phyloP scores from a whole-genome alignment of 1,140 invertebrate species.

The Venturia canescens region DNA sequence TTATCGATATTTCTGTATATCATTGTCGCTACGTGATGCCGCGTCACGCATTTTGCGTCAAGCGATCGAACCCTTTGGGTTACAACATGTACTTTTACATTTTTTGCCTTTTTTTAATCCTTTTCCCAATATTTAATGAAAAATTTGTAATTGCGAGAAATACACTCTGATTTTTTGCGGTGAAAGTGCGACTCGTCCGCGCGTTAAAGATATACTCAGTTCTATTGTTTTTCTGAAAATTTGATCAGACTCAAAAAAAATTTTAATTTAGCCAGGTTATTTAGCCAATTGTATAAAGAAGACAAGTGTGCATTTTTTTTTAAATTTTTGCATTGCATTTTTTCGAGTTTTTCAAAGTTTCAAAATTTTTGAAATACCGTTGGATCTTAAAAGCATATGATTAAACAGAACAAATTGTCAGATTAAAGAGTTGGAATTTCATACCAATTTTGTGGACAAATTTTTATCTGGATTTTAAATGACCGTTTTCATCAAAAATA shows the following conservation, averaged over 20 bases:
- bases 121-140: not conserved
- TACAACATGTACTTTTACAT: too few species aligned
- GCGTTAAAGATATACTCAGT: constrained; percentile 18
- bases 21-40: too few species aligned
- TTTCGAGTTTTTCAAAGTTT: constrained; percentile 27
- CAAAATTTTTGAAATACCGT: not conserved
- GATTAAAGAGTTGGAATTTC: constrained; percentile 21
- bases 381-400: constrained; percentile 8
- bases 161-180: constrained; percentile 15
- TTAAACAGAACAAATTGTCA: constrained; percentile 4
- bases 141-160: not conserved
- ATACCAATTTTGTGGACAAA: not conserved
- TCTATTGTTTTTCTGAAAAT: too few species aligned
- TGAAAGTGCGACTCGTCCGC: not conserved
- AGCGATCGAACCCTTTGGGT: too few species aligned
- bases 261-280: constrained; percentile 1
- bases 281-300: constrained; percentile 18
- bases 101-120: not conserved
- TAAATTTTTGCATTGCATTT: constrained; percentile 21
- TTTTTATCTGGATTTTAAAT: constrained; percentile 14
- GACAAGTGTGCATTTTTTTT: not conserved
- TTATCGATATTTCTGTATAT: not conserved
- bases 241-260: not conserved
- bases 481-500: constrained; percentile 17
- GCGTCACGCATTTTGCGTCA: too few species aligned